Base-by-base conservation (phyloP, 1,140 invertebrate genomes). In the Drosophila tristis region DNA sequence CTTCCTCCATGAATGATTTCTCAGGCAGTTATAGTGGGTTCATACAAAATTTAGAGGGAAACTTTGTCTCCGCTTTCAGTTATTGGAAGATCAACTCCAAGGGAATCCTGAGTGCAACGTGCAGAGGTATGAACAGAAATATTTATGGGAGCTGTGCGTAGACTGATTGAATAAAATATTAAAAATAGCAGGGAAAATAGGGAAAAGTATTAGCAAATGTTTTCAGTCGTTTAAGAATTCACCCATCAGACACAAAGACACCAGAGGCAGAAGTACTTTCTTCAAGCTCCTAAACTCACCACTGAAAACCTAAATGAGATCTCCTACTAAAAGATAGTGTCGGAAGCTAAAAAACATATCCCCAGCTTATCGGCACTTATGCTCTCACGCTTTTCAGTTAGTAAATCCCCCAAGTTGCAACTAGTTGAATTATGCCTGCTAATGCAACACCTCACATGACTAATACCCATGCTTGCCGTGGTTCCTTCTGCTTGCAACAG, bases 401-500 rank as follows among this genome's bases (percentile, higher is more conserved):
- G 31, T 8, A 43, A 44, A 67, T 47, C 59, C 25, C 29, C 25
- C 35, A 50, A 15, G 20, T 29, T 77, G 73, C 62, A 78, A 56
- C 65, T 76, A 66, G 45, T 45, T 74, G 44, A 80, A 74, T 78
- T 89, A 89, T 80, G 74, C 59, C 62, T 44, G 68, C 81, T 86
- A 86, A 86, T 78, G 74, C 81, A 67, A 90, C 75, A 79, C 78
- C 74, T 71, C 35, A 51, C 67, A 53, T 47, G 42, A n/a, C 58
- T 73, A 71, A 71, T 66, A 26, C 60, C 63, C 29, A 47, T 26
- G 39, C 49, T 48, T n/a, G 56, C 63, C 54, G 45, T 31, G 29
- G 39, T 59, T 78, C 56, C 45, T 42, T 20, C 48, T 35, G 45
- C 23, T 47, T 59, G 70, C 94, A 94, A 16, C 94, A 97, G 97